A percentile compares a stretch with the other conserved stretches of the same genome.
Conservation (phyloP, 2,888 invertebrate species). For the Plagodis pulveraria region DNA sequence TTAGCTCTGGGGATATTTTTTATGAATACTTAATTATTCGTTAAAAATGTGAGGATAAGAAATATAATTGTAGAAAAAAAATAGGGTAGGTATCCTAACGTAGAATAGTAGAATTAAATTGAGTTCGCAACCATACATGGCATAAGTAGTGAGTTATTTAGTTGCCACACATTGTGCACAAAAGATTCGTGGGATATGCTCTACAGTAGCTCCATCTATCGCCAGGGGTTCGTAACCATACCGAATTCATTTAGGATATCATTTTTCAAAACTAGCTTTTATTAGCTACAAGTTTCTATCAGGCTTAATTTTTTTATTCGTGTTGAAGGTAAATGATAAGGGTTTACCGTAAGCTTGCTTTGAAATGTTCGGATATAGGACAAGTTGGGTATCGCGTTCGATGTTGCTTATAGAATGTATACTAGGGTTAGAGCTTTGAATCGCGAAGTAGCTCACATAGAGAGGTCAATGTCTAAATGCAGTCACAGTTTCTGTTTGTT, state of each 20-base stretch:
- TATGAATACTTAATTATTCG: background rate
- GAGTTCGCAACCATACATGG: conserved; percentile 54
- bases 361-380: conserved; percentile 51
- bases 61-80: background rate
- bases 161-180: conserved; percentile 73
- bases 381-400: conserved; percentile 49
- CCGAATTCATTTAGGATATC: conserved; percentile 41
- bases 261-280: conserved; percentile 38
- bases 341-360: conserved; percentile 43
- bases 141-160: conserved; percentile 47
- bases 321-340: background rate
- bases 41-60: background rate
- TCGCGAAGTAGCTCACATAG: conserved; percentile 64
- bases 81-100: conserved; percentile 1
- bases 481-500: conserved; percentile 65
- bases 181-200: conserved; percentile 39
- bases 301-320: conserved; percentile 34
- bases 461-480: conserved; percentile 62
- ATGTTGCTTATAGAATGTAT: conserved; percentile 72
- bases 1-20: conserved; percentile 8
- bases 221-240: conserved; percentile 56
- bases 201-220: conserved; percentile 38
- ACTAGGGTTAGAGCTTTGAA: conserved; percentile 59
- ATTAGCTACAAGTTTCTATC: conserved; percentile 10
- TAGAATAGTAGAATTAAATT: conserved; percentile 14